Evolutionary conservation across 1,140 invertebrate genomes (phyloP).

Genomic region (Galleria mellonella): DNA sequence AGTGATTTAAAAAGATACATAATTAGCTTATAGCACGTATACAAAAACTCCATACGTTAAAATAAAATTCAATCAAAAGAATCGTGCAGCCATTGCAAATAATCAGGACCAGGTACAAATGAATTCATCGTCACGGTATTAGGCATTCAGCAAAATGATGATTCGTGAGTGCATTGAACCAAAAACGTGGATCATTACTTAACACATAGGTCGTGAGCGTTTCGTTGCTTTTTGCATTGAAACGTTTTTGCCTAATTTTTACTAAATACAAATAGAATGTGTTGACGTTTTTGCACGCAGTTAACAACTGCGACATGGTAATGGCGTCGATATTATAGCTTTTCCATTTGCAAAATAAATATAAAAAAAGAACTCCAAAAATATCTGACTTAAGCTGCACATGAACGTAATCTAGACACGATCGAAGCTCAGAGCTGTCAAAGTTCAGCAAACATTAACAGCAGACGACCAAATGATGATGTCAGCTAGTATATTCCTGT

Average conservation of each 20-base stretch:
- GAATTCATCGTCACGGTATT: conserved; percentile 47
- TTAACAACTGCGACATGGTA: conserved; percentile 24
- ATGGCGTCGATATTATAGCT: conserved; percentile 18
- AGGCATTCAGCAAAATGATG: conserved; percentile 53
- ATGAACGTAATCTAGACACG: conserved; percentile 28
- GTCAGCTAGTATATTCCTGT: conserved; percentile 37
- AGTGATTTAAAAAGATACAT: too few relatives aligned
- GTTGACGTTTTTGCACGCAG: conserved; percentile 38
- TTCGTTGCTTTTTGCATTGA: conserved; percentile 45
- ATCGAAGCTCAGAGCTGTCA: conserved; percentile 29
- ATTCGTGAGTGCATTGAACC: conserved; percentile 69
- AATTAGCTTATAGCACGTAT: too few relatives aligned
- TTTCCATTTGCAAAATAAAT: conserved; percentile 10
- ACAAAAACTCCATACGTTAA: too few relatives aligned
- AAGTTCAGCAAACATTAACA: conserved; percentile 36
- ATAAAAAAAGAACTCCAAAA: too few relatives aligned
- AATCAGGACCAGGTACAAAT: conserved; percentile 38
- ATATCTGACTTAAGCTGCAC: conserved; percentile 7
- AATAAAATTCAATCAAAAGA: conserved; percentile 16
- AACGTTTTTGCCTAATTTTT: conserved; percentile 38
- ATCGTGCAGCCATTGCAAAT: conserved; percentile 34
- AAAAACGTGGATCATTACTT: conserved; percentile 67
- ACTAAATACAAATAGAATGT: conserved; percentile 42
- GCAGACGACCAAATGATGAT: conserved; percentile 40
- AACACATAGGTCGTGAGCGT: conserved; percentile 54